These are phyloP conservation scores for Dolichotis patagonum DNA, from an alignment of 2,113 vertebrate genomes.

Conservation along the genomic window DNA sequence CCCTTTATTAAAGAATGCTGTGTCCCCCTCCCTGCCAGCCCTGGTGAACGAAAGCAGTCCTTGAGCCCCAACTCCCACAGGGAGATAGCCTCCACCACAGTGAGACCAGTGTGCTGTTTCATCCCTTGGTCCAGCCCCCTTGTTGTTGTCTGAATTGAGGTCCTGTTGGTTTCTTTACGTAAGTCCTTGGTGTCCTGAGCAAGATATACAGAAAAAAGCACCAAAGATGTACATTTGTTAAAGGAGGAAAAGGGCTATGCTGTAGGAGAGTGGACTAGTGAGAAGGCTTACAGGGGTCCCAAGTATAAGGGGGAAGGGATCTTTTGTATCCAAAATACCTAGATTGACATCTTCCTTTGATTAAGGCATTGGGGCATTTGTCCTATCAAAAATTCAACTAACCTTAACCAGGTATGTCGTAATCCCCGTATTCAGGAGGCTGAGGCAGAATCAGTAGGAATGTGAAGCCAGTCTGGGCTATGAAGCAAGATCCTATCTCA, in stretches of 20 bases:
- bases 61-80: background rate
- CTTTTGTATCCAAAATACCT: background rate
- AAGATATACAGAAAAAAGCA: background rate
- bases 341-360: background rate
- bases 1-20: background rate
- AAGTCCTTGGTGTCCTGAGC: background rate
- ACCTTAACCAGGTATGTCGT: background rate
- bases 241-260: background rate
- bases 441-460: background rate
- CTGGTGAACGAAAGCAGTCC: background rate
- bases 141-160: background rate
- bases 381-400: background rate
- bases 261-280: background rate
- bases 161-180: background rate
- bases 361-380: background rate
- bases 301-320: background rate
- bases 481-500: background rate
- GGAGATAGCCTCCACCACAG: background rate
- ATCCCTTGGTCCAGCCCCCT: background rate
- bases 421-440: background rate
- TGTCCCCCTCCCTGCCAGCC: background rate
- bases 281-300: background rate
- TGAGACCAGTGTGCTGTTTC: background rate
- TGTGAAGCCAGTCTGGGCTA: background rate
- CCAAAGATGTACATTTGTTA: background rate